Evolutionary conservation across 53 echinoderm and acorn worm genomes (phyloP).

Genomic region (Luidia sarsii): DNA sequence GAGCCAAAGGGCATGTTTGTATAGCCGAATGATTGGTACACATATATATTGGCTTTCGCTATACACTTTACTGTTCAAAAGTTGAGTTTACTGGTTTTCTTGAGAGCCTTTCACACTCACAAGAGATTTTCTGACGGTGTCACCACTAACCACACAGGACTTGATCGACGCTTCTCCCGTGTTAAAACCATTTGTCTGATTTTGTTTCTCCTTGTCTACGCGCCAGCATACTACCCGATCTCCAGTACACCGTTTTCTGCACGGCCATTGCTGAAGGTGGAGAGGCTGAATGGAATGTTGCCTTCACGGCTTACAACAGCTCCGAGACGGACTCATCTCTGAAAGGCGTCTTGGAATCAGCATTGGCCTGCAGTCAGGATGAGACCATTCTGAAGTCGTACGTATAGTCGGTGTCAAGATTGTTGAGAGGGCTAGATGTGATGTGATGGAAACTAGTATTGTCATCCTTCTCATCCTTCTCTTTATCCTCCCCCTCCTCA

Average conservation of each 20-base stretch:
- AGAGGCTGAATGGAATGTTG: slow-evolving; percentile 78
- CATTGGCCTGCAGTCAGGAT: slow-evolving; percentile 73
- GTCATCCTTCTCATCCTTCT: no score
- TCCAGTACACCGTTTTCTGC: slow-evolving; percentile 80
- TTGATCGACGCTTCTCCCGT: background rate
- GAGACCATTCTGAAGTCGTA: slow-evolving; percentile 81
- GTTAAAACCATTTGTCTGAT: background rate
- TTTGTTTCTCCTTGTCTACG: background rate
- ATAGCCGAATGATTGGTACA: no score
- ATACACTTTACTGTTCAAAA: no score
- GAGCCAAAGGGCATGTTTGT: no score
- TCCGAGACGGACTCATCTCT: slow-evolving; percentile 8
- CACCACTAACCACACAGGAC: background rate
- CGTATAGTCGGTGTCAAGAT: no score
- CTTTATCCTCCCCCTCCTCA: no score
- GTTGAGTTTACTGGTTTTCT: no score
- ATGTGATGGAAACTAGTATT: no score
- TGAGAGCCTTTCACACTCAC: no score
- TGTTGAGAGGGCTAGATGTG: no score
- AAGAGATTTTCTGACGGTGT: background rate
- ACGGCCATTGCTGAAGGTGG: slow-evolving; percentile 78
- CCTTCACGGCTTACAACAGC: slow-evolving; percentile 60
- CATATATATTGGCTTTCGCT: no score
- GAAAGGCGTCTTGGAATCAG: slow-evolving; percentile 17
- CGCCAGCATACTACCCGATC: slow-evolving; percentile 74